These are phyloP conservation scores for Myocastor coypus DNA, from an alignment of 2,113 vertebrate species.

Conservation along the genomic window DNA sequence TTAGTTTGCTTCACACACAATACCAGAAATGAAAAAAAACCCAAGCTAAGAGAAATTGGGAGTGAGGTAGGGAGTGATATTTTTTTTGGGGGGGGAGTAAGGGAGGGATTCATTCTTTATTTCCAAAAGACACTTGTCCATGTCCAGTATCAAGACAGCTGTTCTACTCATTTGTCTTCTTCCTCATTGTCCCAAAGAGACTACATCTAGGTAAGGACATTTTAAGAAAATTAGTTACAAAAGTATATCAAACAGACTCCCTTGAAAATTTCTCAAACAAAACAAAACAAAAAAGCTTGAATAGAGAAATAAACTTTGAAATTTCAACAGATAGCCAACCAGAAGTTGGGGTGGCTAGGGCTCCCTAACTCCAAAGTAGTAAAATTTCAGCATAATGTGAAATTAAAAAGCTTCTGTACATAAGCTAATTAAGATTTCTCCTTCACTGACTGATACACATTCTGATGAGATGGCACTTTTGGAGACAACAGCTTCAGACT, in stretches of 20 bases:
- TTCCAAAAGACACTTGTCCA: background rate
- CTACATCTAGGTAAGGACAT: background rate
- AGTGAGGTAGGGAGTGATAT: background rate
- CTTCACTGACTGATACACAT: background rate
- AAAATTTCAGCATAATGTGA: background rate
- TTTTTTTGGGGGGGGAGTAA: background rate
- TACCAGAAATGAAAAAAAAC: conserved; percentile 27
- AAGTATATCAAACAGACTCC: background rate
- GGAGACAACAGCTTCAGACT: background rate
- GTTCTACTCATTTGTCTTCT: background rate
- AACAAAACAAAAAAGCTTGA: too few relatives aligned
- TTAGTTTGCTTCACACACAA: background rate
- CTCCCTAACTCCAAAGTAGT: background rate
- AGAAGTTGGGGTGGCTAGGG: background rate
- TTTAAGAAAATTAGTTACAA: background rate
- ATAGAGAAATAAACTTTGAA: background rate
- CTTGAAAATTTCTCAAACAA: background rate
- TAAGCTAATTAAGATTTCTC: background rate
- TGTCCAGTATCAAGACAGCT: background rate
- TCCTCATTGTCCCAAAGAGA: background rate
- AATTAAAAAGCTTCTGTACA: background rate
- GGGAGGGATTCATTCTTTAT: background rate
- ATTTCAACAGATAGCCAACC: background rate
- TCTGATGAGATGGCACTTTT: background rate
- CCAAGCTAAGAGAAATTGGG: background rate